Base-by-base conservation (phyloP, 2,888 invertebrate genomes). In the Eupithecia inturbata region DNA sequence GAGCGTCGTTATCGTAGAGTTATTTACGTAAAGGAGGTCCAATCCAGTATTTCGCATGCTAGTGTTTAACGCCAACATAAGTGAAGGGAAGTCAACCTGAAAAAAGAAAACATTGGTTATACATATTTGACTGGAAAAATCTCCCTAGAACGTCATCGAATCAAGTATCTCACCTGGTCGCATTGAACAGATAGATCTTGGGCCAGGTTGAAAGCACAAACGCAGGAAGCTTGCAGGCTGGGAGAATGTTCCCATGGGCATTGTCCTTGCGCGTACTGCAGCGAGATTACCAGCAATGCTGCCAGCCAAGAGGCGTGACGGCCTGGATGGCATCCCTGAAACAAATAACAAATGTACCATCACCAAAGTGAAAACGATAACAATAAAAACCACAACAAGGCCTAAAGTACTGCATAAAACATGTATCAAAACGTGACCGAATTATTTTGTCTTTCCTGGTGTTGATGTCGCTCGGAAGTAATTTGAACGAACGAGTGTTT, bases 161-260 rank as follows among this genome's bases (percentile, higher is more conserved):
- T 39, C 1, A 26, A 63, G 6, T 39, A 63, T 36, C 10, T 26
- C 45, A 96, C 96, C 95, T 97, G 97, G 92, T 98, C 98, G 91
- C 98, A 98, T 92, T 98, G 98, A 79, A 98, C 97, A 45, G 98
- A 98, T 19, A 98, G 95, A 88, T 98, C 98, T 82, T 96, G 96
- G 63, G 97, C 97, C 77, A 97, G 95, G 88, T 98, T 98, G 89
- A 97, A 97, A 77, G 98, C 98, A 92, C 98, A 98, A 76, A 98
- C 96, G 89, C 98, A 98, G 66, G 97, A 96, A 68, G 97, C 96
- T 85, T 97, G 97, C 76, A 98, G 95, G 67, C 95, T 95, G 33
- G 96, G 95, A 77, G 97, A 96, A 75, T 95, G 95, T 83, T 97
- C 97, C 98, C 98, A 98, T 0, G 98, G 98, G 91, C 98, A 98